Base-by-base conservation (phyloP, 2,888 invertebrate species). In the Mactromeris polynyma region DNA sequence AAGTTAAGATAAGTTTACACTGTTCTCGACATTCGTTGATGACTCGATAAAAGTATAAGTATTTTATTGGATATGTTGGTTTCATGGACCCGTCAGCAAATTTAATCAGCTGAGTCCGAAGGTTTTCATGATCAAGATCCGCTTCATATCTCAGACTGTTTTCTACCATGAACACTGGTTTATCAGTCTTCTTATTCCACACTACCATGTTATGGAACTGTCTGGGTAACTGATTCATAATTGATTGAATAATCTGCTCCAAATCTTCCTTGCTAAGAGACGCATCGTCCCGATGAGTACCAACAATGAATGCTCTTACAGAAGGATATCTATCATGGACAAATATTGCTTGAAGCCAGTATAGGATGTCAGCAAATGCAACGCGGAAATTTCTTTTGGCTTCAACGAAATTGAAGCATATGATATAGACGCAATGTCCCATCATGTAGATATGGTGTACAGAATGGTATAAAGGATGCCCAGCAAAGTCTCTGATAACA, bases 381-480 rank as follows among this genome's bases (percentile, higher is more conserved):
- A 36, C 11, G n/a, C 86, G 81, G 77, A 91, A 92, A 64, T 92
- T 88, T 31, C 83, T 84, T 17, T 87, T 88, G 4, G 93, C 93
- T 42, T 93, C 93, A 38, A 89, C 87, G n/a, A 93, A 51, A 80
- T 88, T 92, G 79, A 93, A 93, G 64, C 92, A 93, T 26, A 93
- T 87, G 31, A 93, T 36, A 81, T 93, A 93, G 7, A 93, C 85
- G 78, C 91, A 91, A 78, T 93, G 92, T 2, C 91, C 93, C 46
- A 91, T 89, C 93, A 93, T 93, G 86, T 93, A 93, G 40, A 93
- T 87, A 81, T 93, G 93, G 64, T 93, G 93, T 0, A 91, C 89
- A n/a, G 90, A 89, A 87, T 93, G 92, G 78, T 93, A 93, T 14
- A 93, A 83, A 0, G 93, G 93, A 73, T 93, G 93, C 17, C 93